A percentile compares a stretch with the other conserved stretches of the same genome.
phyloP scores from a whole-genome alignment of 2,888 invertebrate species.

The Heteromurus nitidus region DNA sequence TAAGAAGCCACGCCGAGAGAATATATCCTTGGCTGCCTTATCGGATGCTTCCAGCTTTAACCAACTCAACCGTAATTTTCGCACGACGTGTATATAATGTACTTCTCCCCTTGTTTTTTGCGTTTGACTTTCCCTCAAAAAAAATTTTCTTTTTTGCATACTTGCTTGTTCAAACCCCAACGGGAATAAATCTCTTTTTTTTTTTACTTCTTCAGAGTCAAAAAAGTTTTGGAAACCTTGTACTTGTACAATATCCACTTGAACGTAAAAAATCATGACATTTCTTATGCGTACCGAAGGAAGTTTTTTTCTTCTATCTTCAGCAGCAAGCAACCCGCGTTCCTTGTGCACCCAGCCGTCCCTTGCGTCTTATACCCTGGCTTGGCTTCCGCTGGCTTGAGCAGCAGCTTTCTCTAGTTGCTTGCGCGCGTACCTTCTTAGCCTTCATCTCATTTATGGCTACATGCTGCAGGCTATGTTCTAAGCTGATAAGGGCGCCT shows the following conservation, averaged over 20 bases:
- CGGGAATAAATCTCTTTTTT: no score
- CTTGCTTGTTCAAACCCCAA: no score
- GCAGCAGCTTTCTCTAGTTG: not conserved
- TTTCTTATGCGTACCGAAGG: not conserved
- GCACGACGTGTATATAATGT: not conserved
- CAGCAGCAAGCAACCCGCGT: not conserved
- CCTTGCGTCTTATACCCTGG: no score
- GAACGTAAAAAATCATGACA: not conserved
- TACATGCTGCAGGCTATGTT: not conserved
- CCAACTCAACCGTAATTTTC: constrained; percentile 41
- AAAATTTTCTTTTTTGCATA: constrained; percentile 9
- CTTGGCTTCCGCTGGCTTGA: no score
- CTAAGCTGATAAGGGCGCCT: no score
- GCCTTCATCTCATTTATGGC: not conserved
- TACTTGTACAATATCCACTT: no score
- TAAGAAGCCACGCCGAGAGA: not conserved
- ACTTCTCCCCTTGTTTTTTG: not conserved
- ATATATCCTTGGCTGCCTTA: constrained; percentile 19
- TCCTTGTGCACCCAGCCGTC: not conserved
- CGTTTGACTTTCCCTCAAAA: constrained; percentile 6
- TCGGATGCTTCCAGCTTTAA: constrained; percentile 55
- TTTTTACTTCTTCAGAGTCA: no score
- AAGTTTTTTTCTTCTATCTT: not conserved
- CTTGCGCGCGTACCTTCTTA: not conserved
- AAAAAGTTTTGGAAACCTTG: no score